Evolutionary conservation across 35 echinoderm and acorn worm species (phyloP), one percentile per base, ranked within the genome.

Genomic region (Eucidaris tribuloides): DNA sequence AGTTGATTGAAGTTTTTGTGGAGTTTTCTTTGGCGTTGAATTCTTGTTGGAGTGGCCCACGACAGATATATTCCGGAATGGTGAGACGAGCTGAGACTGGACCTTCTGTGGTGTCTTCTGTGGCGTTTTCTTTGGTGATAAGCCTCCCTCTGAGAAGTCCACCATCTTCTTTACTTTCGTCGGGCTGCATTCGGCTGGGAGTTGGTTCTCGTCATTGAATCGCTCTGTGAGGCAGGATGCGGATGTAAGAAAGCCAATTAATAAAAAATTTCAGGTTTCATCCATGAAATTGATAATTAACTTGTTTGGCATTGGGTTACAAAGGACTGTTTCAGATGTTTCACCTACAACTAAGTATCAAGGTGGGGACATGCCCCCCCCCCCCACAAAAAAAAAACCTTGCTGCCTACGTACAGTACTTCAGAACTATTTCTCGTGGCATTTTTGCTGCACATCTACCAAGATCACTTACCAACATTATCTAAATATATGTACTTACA

Each of bases 131-230:
- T n/a, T 33, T 25, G 35, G 19, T 68, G 31, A n/a, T 52, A 11
- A 11, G 48, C n/a, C 24, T 33, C 31, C 64, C n/a, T 74, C 68
- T 1, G 24, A 36, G n/a, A n/a, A n/a, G n/a, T n/a, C n/a, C 3
- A 74, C 24, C 38, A 18, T 7, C 20, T 40, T 74, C 68, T 74
- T 74, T 6, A 44, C 68, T 74, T 74, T 74, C 9, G 35, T 42
- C 1, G 68, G 68, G 25, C 68, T 74, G 68, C 68, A 74, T 7
- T 33, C 15, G 18, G 24, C 68, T 44, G 68, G 68, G 3, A 42
- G 15, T 41, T 74, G 35, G 41, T 74, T 74, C 44, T 74, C 68
- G 44, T 74, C 68, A 74, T 74, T 74, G 68, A 35, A 74, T 42
- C 37, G 35, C 2, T 25, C 68, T 74, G 41, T 7, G n/a, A n/a